Percentiles rank a stretch among this genome's conserved stretches.
These are phyloP conservation scores for Anarhynchus alexandrinus DNA, from an alignment of 2,113 vertebrate species.

Conservation along the genomic window DNA sequence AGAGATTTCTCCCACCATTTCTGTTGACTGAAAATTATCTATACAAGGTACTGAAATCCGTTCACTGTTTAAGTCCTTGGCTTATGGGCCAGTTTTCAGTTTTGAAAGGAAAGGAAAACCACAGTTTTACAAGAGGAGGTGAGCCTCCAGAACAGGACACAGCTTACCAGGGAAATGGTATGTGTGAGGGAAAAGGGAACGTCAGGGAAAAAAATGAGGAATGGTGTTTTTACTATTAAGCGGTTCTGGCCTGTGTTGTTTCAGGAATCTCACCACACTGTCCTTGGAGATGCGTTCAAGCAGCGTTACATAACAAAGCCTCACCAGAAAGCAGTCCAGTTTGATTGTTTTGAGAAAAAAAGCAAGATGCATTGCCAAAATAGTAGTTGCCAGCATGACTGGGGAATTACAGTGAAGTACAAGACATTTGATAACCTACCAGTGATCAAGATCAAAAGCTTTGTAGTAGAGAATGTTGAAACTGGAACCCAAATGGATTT, in stretches of 20 bases:
- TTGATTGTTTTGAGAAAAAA: conserved; percentile 59
- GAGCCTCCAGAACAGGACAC: not conserved
- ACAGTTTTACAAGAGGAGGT: not conserved
- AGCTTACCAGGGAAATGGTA: not conserved
- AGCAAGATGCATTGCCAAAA: conserved; percentile 72
- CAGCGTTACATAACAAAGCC: conserved; percentile 40
- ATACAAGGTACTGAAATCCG: not conserved
- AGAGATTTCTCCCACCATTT: not conserved
- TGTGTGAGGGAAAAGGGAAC: not conserved
- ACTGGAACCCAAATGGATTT: conserved; percentile 50
- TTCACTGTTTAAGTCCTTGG: not conserved
- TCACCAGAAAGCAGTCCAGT: not conserved
- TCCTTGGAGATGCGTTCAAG: conserved; percentile 57
- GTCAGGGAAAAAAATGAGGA: not conserved
- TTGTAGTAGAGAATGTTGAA: conserved; percentile 65
- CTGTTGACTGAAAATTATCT: not conserved
- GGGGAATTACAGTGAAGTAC: conserved; percentile 75
- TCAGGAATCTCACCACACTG: conserved; percentile 67
- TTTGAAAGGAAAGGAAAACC: not conserved
- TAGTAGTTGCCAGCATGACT: conserved; percentile 68
- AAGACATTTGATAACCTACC: conserved; percentile 71
- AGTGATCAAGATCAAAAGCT: conserved; percentile 79
- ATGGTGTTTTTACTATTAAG: not conserved
- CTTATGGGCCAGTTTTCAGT: not conserved
- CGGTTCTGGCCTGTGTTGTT: not conserved